These are phyloP conservation scores for Diplogasteroides magnus DNA, from an alignment of 1,140 invertebrate species.

Conservation along the genomic window DNA sequence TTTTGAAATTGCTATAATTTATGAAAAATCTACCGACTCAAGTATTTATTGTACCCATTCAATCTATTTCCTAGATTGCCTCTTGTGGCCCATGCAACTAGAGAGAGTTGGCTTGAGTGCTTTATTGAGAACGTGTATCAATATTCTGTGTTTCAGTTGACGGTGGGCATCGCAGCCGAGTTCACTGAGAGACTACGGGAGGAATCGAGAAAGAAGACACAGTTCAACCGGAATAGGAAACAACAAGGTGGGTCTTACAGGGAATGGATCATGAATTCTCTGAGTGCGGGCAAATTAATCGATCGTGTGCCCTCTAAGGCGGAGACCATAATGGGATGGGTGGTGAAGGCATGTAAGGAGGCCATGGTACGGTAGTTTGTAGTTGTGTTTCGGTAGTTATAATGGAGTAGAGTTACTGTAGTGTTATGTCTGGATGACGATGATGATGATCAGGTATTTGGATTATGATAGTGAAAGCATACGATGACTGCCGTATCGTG, in stretches of 20 bases:
- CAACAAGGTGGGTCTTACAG: slow-evolving; percentile 71
- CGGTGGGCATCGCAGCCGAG: slow-evolving; percentile 70
- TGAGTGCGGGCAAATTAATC: slow-evolving; percentile 21
- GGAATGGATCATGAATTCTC: neutral
- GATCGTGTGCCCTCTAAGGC: slow-evolving; percentile 19
- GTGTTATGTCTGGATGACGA: neutral
- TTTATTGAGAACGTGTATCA: too few relatives aligned
- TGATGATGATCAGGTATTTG: neutral
- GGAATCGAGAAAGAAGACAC: slow-evolving; percentile 74
- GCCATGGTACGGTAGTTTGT: slow-evolving; percentile 1
- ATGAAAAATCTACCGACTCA: too few relatives aligned
- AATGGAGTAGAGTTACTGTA: neutral
- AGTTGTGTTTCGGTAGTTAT: neutral
- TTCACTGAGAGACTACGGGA: slow-evolving; percentile 79
- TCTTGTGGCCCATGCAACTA: too few relatives aligned
- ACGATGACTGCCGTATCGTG: neutral
- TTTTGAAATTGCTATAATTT: too few relatives aligned
- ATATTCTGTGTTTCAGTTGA: slow-evolving; percentile 59
- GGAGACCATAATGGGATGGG: slow-evolving; percentile 22
- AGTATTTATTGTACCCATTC: too few relatives aligned
- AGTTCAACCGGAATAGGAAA: slow-evolving; percentile 89
- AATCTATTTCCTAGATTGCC: too few relatives aligned
- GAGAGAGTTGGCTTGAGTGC: too few relatives aligned
- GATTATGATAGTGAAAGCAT: neutral
- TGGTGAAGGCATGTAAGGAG: slow-evolving; percentile 2